phyloP scores from a whole-genome alignment of 2,113 vertebrate genomes.

The Panurus biarmicus region DNA sequence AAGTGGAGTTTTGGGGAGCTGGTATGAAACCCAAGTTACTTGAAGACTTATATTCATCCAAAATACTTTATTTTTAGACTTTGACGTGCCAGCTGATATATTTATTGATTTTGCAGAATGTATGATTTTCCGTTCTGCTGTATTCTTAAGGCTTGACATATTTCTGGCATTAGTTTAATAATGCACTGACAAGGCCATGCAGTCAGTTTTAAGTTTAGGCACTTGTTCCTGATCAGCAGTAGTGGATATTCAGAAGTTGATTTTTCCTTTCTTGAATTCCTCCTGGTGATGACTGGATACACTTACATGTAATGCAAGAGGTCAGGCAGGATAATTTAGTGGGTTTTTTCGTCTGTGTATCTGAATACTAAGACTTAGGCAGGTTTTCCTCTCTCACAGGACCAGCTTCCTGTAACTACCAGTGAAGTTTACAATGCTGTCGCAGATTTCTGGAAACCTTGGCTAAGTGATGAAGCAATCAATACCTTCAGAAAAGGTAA shows the following conservation, averaged over 20 bases:
- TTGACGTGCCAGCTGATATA: not conserved
- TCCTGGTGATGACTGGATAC: not conserved
- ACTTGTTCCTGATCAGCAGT: not conserved
- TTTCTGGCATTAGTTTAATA: not conserved
- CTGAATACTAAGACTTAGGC: not conserved
- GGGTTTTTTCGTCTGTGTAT: not conserved
- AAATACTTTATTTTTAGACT: not conserved
- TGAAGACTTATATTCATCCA: not conserved
- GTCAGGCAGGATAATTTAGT: not conserved
- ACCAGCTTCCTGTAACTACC: constrained; percentile 79
- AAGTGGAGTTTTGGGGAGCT: not conserved
- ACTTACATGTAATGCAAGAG: not conserved
- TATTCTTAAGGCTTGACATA: not conserved
- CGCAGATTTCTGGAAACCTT: constrained; percentile 84
- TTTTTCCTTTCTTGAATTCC: not conserved
- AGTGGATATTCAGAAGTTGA: not conserved
- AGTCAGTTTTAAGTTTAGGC: not conserved
- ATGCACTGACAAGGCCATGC: not conserved
- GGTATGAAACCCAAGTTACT: not conserved
- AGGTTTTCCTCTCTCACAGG: constrained; percentile 69
- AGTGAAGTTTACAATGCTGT: constrained; percentile 85
- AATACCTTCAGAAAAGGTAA: constrained; percentile 84
- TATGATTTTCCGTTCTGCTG: not conserved
- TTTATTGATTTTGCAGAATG: not conserved
- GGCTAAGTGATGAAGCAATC: constrained; percentile 82